These are phyloP conservation scores for Rafetus swinhoei DNA, from an alignment of 2,113 vertebrate species.

Conservation along the genomic window DNA sequence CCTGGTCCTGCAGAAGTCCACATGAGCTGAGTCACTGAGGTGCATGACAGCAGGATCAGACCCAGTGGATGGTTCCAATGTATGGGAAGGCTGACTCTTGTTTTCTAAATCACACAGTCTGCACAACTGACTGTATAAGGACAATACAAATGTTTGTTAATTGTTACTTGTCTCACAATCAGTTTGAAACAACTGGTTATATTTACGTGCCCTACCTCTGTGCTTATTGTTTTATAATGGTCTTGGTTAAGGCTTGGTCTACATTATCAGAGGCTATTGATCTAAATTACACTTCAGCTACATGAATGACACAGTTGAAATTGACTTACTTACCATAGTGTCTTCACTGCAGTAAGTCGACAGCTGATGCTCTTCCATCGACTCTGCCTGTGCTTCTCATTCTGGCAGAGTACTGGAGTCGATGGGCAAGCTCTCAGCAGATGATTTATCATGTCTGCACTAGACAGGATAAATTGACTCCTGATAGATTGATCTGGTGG, in stretches of 20 bases:
- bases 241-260: background rate
- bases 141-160: background rate
- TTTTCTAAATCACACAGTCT: background rate
- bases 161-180: background rate
- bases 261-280: too few species aligned
- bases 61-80: background rate
- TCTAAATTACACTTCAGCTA: too few species aligned
- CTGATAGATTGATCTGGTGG: too few species aligned
- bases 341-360: too few species aligned
- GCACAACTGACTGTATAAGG: background rate
- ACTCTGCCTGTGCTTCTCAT: too few species aligned
- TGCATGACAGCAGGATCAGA: background rate
- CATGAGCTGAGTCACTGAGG: background rate
- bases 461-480: too few species aligned
- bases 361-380: too few species aligned
- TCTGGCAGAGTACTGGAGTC: too few species aligned
- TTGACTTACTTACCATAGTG: too few species aligned
- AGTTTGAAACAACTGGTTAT: background rate
- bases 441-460: too few species aligned
- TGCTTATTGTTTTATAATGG: background rate
- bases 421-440: too few species aligned
- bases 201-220: background rate
- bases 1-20: background rate
- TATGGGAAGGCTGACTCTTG: background rate
- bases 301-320: too few species aligned